Base-by-base conservation (phyloP, 2,797 vertebrate species). In the Apodemus agrarius region DNA sequence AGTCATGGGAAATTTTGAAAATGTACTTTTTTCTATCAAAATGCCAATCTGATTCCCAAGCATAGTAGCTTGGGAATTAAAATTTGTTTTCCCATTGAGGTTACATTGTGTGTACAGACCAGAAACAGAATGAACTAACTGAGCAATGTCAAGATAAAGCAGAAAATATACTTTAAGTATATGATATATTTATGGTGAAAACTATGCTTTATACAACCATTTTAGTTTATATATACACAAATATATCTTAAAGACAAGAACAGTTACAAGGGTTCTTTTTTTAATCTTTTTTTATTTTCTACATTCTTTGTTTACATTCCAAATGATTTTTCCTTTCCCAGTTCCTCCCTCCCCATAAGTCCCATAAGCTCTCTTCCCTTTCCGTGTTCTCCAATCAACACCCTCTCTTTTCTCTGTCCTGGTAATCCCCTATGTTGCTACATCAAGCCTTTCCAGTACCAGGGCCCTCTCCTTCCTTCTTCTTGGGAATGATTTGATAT, bases 171-270 rank as follows among this genome's bases (percentile, higher is more conserved):
- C 1, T 63, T 63, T 65, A 72, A 69, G 2, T 34, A 17, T 81
- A 17, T 54, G 76, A 72, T 59, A 90, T 89, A 92, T 72, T 75
- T 74, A 95, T 34, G 22, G 49, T 92, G 49, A 90, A 96, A 96
- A 46, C 46, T 59, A 49, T 52, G 34, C 31, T 16, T 3, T 93
- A 37, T 43, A 34, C 5, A 78, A 84, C 2, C 34, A 87, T 61
- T 91, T 96, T 87, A 69, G 83, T 2, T 72, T 40, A 89, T 63
- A 46, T 31, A 57, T 57, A 59, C 46, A 22, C 29, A 40, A 6
- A 76, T 11, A 34, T 12, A 17, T 31, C 22, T 65, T 40, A 76
- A 61, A 79, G 29, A 37, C 29, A 37, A 59, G 24, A 83, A 79
- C 1, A 78, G n/a, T 49, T 72, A 46, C 2, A 13, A 1, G 46